phyloP scores from a whole-genome alignment of 2,797 vertebrate species.

The Synanceia verrucosa region DNA sequence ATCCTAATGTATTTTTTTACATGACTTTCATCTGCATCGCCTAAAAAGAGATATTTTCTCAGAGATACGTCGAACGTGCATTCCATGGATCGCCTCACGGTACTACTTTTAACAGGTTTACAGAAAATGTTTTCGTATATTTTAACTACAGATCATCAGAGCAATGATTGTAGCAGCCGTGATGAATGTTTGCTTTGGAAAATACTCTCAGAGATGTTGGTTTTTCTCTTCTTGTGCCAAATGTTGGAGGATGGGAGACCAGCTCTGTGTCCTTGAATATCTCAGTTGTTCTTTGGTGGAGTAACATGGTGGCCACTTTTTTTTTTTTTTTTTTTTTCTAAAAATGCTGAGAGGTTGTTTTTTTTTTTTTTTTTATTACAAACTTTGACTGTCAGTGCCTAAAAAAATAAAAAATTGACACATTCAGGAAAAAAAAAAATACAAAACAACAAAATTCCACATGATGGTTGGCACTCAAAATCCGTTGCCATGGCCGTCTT shows the following conservation, averaged over 20 bases:
- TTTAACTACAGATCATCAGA: constrained; percentile 26
- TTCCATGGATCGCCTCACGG: constrained; percentile 40
- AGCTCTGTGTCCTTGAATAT: constrained; percentile 38
- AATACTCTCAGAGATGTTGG: constrained; percentile 8
- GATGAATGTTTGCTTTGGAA: constrained; percentile 35
- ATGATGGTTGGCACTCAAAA: constrained; percentile 56
- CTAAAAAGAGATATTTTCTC: constrained; percentile 41
- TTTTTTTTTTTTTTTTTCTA: constrained; percentile 5
- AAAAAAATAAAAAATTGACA: too few species aligned
- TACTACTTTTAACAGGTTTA: constrained; percentile 31
- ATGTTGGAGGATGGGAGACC: constrained; percentile 27
- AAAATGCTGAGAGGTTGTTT: neutral
- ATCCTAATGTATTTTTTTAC: constrained; percentile 56
- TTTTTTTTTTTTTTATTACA: constrained; percentile 1
- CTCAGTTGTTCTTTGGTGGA: neutral
- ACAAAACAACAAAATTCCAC: constrained; percentile 43
- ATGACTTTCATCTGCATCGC: constrained; percentile 30
- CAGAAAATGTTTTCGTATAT: constrained; percentile 26
- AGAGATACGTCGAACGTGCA: constrained; percentile 18
- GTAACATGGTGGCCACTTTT: neutral
- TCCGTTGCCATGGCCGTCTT: constrained; percentile 72
- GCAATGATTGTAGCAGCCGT: constrained; percentile 49
- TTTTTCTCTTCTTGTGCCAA: constrained; percentile 54
- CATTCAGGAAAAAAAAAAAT: too few species aligned
- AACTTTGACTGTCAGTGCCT: constrained; percentile 48